These are phyloP conservation scores for Copidosoma floridanum DNA, from an alignment of 1,140 invertebrate genomes.

Conservation along the genomic window DNA sequence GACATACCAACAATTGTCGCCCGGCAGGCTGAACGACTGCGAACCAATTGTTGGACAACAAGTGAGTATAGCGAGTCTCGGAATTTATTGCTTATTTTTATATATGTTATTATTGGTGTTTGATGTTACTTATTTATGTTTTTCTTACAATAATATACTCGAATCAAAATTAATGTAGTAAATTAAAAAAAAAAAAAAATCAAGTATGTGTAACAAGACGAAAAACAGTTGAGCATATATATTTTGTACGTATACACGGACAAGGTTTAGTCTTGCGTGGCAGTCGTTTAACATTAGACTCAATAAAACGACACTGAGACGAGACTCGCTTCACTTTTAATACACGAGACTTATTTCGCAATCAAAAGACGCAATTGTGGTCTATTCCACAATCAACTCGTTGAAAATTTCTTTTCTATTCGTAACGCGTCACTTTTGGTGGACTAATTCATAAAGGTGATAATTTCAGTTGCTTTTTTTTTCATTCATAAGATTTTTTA, in stretches of 20 bases:
- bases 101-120: no score
- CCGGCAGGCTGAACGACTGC: slow-evolving; percentile 42
- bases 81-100: no score
- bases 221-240: neutral
- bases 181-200: no score
- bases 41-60: slow-evolving; percentile 40
- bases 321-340: neutral
- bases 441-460: no score
- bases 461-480: no score
- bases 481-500: no score
- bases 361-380: neutral
- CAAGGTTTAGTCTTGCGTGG: neutral
- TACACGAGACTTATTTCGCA: slow-evolving; percentile 2
- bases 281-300: neutral
- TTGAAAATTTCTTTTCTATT: neutral
- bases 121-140: no score
- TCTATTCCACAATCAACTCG: slow-evolving; percentile 6
- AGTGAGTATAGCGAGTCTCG: slow-evolving; percentile 44
- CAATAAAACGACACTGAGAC: neutral
- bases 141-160: no score
- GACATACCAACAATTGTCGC: slow-evolving; percentile 49
- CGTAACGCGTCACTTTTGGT: no score
- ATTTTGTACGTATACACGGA: no score
- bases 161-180: no score
- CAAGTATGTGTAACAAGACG: no score